Base-by-base conservation (phyloP, 2,888 invertebrate genomes). In the Allophyes oxyacanthae region DNA sequence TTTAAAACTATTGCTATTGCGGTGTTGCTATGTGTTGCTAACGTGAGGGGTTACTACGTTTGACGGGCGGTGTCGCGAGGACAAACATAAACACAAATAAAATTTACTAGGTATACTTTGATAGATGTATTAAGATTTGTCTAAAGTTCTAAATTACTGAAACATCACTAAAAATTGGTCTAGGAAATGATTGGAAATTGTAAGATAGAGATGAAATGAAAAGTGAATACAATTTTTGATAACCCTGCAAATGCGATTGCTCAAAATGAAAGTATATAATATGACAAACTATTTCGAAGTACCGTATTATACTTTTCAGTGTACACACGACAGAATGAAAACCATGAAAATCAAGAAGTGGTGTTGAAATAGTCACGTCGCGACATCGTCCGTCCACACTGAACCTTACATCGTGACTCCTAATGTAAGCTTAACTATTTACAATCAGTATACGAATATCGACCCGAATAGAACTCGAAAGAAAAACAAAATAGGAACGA, bases 401-500 rank as follows among this genome's bases (percentile, higher is more conserved):
- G 73, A 67, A 71, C 72, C 76, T 65, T 74, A 74, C 63, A 65
- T 61, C 68, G 84, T 82, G 85, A 83, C 83, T 79, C 82, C 88
- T 89, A 89, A 81, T 83, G 83, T 86, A 90, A 91, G 88, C 91
- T 90, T 90, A 90, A 88, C 87, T 93, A 93, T 94, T 85, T 93
- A 94, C 93, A 93, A 86, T 89, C 86, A 89, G 86, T 88, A 87
- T 89, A 89, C 86, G 87, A 85, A 86, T 83, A 89, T 91, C 90
- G 92, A 91, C 91, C 90, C 91, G 92, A 91, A 87, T 88, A 88
- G 90, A 90, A 91, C 90, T 91, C 91, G 90, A 91, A 88, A 90
- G 89, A 82, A 89, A 91, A 92, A 91, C 89, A 91, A 91, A 92
- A 92, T 94, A 94, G 93, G 93, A 94, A 94, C 93, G 90, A 94